phyloP scores from a whole-genome alignment of 1,140 invertebrate genomes.

The Homarus americanus region DNA sequence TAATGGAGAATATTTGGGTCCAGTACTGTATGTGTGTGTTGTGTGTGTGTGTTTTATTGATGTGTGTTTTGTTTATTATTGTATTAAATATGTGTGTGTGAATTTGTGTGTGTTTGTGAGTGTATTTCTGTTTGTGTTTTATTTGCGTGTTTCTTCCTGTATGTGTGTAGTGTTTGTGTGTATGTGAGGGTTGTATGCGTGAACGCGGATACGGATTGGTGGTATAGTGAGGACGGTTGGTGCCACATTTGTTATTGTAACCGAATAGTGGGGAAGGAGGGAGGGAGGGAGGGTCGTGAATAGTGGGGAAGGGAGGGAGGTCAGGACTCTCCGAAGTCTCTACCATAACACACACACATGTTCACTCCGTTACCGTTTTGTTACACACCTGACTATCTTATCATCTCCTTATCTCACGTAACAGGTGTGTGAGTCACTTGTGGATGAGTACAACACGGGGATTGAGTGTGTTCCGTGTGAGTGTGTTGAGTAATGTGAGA shows the following conservation, averaged over 20 bases:
- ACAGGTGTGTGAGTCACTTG: not conserved
- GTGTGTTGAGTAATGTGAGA: not conserved
- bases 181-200: too few species aligned
- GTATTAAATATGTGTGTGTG: too few species aligned
- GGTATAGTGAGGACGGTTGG: not conserved
- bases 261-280: not conserved
- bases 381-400: not conserved
- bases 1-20: too few species aligned
- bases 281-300: not conserved
- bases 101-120: too few species aligned
- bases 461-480: too few species aligned
- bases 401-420: not conserved
- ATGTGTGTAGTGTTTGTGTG: too few species aligned
- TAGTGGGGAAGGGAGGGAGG: not conserved
- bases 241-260: not conserved
- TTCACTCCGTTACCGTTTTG: not conserved
- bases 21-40: too few species aligned
- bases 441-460: not conserved
- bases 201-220: not conserved
- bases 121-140: too few species aligned
- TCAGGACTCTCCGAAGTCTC: not conserved
- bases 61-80: too few species aligned
- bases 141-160: too few species aligned
- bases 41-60: too few species aligned
- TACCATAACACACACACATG: not conserved